A percentile compares a stretch with the other conserved stretches of the same genome.
Conservation (phyloP, 2,888 invertebrate genomes). For the Odiellus spinosus region DNA sequence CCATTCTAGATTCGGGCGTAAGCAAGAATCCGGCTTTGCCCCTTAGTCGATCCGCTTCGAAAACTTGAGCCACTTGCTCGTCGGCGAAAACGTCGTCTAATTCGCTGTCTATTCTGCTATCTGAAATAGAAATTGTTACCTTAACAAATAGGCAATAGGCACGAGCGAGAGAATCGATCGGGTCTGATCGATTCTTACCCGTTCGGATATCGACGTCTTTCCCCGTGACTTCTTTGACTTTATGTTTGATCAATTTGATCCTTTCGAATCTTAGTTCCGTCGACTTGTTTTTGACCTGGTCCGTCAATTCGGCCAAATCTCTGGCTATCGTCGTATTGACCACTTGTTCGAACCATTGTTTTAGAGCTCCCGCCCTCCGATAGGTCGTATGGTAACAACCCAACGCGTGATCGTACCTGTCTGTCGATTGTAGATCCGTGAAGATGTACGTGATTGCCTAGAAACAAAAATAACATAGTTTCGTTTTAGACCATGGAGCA, state of each 20-base stretch:
- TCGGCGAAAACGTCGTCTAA: slow-evolving; percentile 22
- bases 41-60: slow-evolving; percentile 22
- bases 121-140: no score
- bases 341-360: slow-evolving; percentile 39
- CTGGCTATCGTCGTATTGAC: slow-evolving; percentile 31
- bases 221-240: slow-evolving; percentile 19
- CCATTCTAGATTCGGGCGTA: slow-evolving; percentile 21
- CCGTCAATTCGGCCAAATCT: slow-evolving; percentile 33
- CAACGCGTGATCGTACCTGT: slow-evolving; percentile 31
- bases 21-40: slow-evolving; percentile 4
- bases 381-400: slow-evolving; percentile 34
- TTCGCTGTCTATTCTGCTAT: slow-evolving; percentile 19
- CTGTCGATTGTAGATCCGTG: slow-evolving; percentile 34
- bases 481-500: no score
- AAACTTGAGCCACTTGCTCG: slow-evolving; percentile 27
- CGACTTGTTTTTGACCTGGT: slow-evolving; percentile 30
- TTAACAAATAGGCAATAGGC: no score
- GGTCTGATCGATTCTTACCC: no score
- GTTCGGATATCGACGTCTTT: slow-evolving; percentile 25
- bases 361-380: slow-evolving; percentile 32
- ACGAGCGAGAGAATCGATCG: no score
- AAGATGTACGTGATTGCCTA: slow-evolving; percentile 35
- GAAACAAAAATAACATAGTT: slow-evolving; percentile 5
- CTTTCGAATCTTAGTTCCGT: slow-evolving; percentile 34
- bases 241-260: slow-evolving; percentile 29